Conservation (phyloP, 2,113 vertebrate genomes). For the Saimiri boliviensis region DNA sequence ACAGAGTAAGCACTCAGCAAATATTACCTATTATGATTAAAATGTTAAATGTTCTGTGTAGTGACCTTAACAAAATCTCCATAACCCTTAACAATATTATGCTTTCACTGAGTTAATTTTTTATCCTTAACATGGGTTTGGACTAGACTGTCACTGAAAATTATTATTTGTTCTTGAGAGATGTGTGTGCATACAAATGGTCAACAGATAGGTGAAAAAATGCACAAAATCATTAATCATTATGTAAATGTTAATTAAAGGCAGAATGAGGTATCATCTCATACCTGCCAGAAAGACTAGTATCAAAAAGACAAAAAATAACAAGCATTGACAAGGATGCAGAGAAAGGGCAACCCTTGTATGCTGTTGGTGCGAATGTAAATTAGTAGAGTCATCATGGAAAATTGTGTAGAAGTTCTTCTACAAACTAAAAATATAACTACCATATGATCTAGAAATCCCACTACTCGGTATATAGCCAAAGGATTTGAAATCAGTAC, state of each 20-base stretch:
- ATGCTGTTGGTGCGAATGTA: background rate
- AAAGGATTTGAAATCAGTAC: background rate
- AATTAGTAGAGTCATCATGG: background rate
- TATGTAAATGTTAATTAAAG: background rate
- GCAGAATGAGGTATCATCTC: background rate
- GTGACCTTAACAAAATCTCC: background rate
- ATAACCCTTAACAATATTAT: background rate
- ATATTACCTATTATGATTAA: background rate
- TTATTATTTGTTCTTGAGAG: background rate
- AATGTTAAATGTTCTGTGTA: slow-evolving; percentile 21
- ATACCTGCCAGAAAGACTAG: background rate
- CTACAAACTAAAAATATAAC: background rate
- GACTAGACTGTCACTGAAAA: background rate
- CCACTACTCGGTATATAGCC: background rate
- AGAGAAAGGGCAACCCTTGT: background rate
- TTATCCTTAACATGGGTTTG: background rate
- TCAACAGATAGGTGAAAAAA: background rate
- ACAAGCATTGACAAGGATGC: background rate
- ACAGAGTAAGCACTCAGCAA: background rate
- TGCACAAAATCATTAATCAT: background rate
- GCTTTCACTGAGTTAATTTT: background rate
- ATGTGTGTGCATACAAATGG: background rate
- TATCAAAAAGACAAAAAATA: background rate
- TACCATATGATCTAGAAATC: background rate
- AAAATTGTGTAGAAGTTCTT: background rate